A percentile compares a stretch with the other conserved stretches of the same genome.
Conservation (phyloP, 1,140 invertebrate species). For the Xylocopa sonorina region DNA sequence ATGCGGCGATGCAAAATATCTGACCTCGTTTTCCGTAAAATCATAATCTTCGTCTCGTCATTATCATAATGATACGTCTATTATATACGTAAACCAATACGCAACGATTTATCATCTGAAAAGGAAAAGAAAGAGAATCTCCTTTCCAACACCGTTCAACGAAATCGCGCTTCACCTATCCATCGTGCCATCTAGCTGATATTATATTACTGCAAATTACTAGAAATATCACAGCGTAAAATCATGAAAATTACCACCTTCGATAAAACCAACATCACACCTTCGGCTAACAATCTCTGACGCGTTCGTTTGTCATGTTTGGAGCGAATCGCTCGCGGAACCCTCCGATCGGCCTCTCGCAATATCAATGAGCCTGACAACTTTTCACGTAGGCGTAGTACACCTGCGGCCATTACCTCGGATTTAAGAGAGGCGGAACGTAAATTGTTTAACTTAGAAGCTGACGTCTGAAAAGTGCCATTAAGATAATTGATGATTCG, state of each 20-base stretch:
- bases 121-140: not conserved
- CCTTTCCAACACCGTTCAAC: not conserved
- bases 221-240: not conserved
- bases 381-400: not conserved
- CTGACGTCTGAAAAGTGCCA: conserved; percentile 22
- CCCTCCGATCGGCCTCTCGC: not conserved
- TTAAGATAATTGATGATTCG: conserved; percentile 49
- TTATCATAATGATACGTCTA: no score
- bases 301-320: not conserved
- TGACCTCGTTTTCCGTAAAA: no score
- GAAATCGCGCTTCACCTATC: not conserved
- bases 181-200: not conserved
- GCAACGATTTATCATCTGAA: not conserved
- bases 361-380: not conserved
- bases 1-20: no score
- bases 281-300: no score
- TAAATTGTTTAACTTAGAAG: conserved; percentile 51
- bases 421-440: conserved; percentile 34
- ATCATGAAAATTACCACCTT: not conserved
- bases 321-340: not conserved
- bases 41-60: no score
- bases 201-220: not conserved
- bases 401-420: not conserved
- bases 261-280: not conserved
- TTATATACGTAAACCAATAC: no score